A percentile compares a stretch with the other conserved stretches of the same genome.
Evolutionary conservation across 1,140 invertebrate species (phyloP).

Genomic region (Drosophila miranda): DNA sequence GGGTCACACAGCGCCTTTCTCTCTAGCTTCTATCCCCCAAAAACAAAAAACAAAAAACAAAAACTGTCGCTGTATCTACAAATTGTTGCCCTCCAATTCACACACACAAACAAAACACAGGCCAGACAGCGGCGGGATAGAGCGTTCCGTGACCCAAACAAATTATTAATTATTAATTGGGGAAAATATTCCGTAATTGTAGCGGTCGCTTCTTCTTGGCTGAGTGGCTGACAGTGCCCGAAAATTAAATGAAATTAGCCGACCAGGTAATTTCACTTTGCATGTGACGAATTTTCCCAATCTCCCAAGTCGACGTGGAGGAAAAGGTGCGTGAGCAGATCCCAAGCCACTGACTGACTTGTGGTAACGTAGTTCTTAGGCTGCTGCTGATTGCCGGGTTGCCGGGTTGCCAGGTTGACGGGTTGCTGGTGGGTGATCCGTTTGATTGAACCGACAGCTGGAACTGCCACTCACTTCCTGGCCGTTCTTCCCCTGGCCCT

Average conservation of each 20-base stretch:
- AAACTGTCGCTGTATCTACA: slow-evolving; percentile 28
- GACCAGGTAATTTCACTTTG: slow-evolving; percentile 76
- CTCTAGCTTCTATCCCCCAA: slow-evolving; percentile 35
- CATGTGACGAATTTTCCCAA: slow-evolving; percentile 71
- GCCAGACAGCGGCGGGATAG: slow-evolving; percentile 4
- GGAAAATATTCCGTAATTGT: slow-evolving; percentile 81
- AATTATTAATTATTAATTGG: slow-evolving; percentile 82
- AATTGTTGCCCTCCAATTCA: slow-evolving; percentile 58
- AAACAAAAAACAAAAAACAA: slow-evolving; percentile 23
- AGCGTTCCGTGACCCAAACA: slow-evolving; percentile 78
- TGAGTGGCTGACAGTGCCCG: slow-evolving; percentile 57
- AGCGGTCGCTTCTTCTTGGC: slow-evolving; percentile 59
- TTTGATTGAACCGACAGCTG: slow-evolving; percentile 70
- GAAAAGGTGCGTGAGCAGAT: slow-evolving; percentile 55
- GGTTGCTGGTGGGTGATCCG: slow-evolving; percentile 46
- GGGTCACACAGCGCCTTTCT: slow-evolving; percentile 33
- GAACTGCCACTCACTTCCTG: slow-evolving; percentile 22
- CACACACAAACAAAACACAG: slow-evolving; percentile 6
- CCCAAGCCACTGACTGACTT: slow-evolving; percentile 1
- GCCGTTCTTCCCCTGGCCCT: too few species aligned
- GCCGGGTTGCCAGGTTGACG: slow-evolving; percentile 2
- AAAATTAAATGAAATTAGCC: slow-evolving; percentile 81
- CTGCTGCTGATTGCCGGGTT: too few species aligned
- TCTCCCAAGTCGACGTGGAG: not conserved
- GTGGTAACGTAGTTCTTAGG: slow-evolving; percentile 4